phyloP scores from a whole-genome alignment of 92 coral and sea anemone species.

The Pocillopora grandis region DNA sequence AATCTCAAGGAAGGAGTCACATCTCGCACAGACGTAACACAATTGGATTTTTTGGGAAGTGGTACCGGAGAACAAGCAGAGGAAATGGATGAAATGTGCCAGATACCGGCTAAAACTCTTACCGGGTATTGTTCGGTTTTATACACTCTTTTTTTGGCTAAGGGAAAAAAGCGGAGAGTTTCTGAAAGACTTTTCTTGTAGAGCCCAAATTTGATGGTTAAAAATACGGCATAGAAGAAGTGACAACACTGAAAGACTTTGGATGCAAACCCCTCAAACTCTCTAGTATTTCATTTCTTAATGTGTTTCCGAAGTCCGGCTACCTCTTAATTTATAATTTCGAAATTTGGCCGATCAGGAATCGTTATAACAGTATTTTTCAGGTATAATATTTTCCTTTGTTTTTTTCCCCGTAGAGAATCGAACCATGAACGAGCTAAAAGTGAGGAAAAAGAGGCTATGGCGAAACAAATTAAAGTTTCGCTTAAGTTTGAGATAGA shows the following conservation, averaged over 20 bases:
- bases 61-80: slow-evolving; percentile 26
- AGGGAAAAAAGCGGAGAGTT: neutral
- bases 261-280: too few relatives aligned
- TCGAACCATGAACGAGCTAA: slow-evolving; percentile 29
- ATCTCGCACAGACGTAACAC: neutral
- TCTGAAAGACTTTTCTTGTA: too few relatives aligned
- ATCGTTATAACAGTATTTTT: neutral
- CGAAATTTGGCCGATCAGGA: too few relatives aligned
- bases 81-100: slow-evolving; percentile 34
- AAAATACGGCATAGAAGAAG: too few relatives aligned
- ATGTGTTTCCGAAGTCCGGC: too few relatives aligned
- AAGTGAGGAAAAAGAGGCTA: slow-evolving; percentile 53
- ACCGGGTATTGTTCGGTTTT: neutral
- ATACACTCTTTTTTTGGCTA: neutral
- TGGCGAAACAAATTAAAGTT: slow-evolving; percentile 85
- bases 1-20: slow-evolving; percentile 79
- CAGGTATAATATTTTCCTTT: neutral
- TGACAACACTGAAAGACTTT: too few relatives aligned
- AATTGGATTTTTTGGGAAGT: slow-evolving; percentile 1
- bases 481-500: slow-evolving; percentile 81
- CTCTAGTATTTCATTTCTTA: too few relatives aligned
- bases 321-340: too few relatives aligned
- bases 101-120: slow-evolving; percentile 15
- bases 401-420: slow-evolving; percentile 37
- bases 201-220: too few relatives aligned